Percentiles rank a stretch among this genome's conserved stretches.
phyloP scores from a whole-genome alignment of 2,888 invertebrate genomes.

The Hyppa rectilinea region DNA sequence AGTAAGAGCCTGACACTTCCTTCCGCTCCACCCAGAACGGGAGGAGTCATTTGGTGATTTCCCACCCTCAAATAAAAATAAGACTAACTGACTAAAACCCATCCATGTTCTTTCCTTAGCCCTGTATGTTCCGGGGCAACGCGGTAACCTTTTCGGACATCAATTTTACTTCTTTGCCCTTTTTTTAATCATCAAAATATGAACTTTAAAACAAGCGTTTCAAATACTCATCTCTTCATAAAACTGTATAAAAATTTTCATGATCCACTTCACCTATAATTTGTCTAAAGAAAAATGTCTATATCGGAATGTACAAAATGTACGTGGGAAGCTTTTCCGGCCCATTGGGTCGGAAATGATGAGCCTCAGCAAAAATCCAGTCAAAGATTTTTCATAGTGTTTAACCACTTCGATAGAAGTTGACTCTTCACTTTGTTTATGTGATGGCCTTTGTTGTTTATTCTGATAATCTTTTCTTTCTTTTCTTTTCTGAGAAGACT shows the following conservation, averaged over 20 bases:
- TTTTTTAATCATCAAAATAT: neutral
- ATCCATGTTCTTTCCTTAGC: too few relatives aligned
- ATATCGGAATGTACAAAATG: constrained; percentile 43
- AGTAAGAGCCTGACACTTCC: too few relatives aligned
- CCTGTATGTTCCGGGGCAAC: too few relatives aligned
- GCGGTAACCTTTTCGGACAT: too few relatives aligned
- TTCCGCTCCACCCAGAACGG: too few relatives aligned
- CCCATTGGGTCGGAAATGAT: constrained; percentile 65
- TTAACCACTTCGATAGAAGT: constrained; percentile 46
- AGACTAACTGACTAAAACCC: too few relatives aligned
- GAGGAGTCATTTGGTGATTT: too few relatives aligned
- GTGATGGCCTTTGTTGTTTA: constrained; percentile 28
- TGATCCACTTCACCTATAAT: neutral
- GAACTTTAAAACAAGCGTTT: neutral
- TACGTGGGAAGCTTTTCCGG: constrained; percentile 65
- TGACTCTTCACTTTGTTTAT: constrained; percentile 43
- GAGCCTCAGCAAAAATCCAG: constrained; percentile 70
- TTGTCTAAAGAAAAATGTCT: constrained; percentile 33
- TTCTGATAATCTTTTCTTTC: constrained; percentile 38
- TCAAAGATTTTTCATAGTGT: constrained; percentile 72
- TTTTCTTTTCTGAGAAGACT: too few relatives aligned
- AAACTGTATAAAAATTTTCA: constrained; percentile 3
- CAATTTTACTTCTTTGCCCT: too few relatives aligned
- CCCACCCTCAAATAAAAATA: too few relatives aligned
- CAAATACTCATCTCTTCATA: neutral